phyloP scores from a whole-genome alignment of 2,888 invertebrate genomes.

The Anthoptus insignis region DNA sequence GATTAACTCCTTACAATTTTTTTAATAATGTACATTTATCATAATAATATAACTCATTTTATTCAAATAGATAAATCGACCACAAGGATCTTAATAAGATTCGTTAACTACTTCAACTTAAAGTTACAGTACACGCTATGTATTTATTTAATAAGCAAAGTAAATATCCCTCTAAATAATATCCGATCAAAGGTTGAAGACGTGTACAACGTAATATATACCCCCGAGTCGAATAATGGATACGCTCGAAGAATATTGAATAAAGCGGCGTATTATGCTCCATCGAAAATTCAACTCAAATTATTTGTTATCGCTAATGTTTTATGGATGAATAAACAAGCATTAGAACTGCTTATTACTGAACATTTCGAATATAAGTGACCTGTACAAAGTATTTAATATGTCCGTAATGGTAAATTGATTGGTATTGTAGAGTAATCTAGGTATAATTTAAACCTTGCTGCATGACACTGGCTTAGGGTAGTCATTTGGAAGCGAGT shows the following conservation, averaged over 20 bases:
- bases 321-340: constrained; percentile 39
- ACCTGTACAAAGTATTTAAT: neutral
- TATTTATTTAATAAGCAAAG: constrained; percentile 4
- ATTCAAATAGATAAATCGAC: no score
- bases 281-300: constrained; percentile 51
- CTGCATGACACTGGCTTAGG: constrained; percentile 54
- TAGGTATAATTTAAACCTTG: no score
- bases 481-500: constrained; percentile 40
- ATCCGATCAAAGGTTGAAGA: constrained; percentile 16
- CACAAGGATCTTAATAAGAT: no score
- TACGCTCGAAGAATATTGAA: constrained; percentile 37
- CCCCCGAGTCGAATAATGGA: constrained; percentile 34
- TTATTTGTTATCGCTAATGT: constrained; percentile 60
- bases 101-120: no score
- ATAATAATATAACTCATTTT: no score
- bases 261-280: constrained; percentile 27
- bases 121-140: neutral
- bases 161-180: constrained; percentile 19
- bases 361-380: constrained; percentile 3
- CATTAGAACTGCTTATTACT: constrained; percentile 25
- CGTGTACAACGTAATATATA: constrained; percentile 24
- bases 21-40: no score
- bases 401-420: neutral
- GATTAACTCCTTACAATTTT: no score
- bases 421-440: constrained; percentile 44